Conservation (phyloP, 2,797 vertebrate genomes). For the Ptychobarbus kaznakovi region DNA sequence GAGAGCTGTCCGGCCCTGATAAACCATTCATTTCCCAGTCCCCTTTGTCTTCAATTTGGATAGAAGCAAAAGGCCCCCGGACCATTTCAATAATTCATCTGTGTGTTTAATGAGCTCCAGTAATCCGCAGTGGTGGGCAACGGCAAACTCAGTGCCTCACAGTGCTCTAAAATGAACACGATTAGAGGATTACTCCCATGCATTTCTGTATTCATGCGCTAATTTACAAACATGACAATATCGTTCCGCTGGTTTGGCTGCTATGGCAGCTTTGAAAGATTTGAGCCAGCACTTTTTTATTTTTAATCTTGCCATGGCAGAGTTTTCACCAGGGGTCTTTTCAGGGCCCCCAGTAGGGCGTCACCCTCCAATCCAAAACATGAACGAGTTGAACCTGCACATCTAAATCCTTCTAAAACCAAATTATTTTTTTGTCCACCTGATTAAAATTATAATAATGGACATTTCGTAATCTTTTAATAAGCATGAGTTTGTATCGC, state of each 20-base stretch:
- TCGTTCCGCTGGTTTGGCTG: slow-evolving; percentile 63
- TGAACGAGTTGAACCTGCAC: not conserved
- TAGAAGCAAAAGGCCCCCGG: slow-evolving; percentile 75
- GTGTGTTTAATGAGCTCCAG: slow-evolving; percentile 79
- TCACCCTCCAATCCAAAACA: slow-evolving; percentile 6
- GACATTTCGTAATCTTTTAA: slow-evolving; percentile 2
- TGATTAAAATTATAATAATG: slow-evolving; percentile 16
- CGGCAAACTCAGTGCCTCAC: slow-evolving; percentile 64
- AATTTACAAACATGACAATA: slow-evolving; percentile 74
- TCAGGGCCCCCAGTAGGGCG: slow-evolving; percentile 28
- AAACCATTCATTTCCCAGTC: slow-evolving; percentile 78
- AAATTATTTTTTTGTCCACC: not conserved
- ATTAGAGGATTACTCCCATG: slow-evolving; percentile 79
- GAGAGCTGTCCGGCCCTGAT: slow-evolving; percentile 77
- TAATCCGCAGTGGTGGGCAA: slow-evolving; percentile 74
- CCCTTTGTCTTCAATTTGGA: slow-evolving; percentile 78
- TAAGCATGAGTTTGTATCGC: not conserved
- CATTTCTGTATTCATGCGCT: slow-evolving; percentile 73
- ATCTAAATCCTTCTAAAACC: not conserved
- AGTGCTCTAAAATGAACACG: slow-evolving; percentile 71
- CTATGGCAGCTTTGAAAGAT: slow-evolving; percentile 54
- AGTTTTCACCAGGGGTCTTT: slow-evolving; percentile 46
- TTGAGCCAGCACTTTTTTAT: slow-evolving; percentile 56
- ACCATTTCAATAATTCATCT: slow-evolving; percentile 80
- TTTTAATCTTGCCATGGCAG: slow-evolving; percentile 44